phyloP scores from a whole-genome alignment of 2,797 vertebrate species.

The Enoplosus armatus region DNA sequence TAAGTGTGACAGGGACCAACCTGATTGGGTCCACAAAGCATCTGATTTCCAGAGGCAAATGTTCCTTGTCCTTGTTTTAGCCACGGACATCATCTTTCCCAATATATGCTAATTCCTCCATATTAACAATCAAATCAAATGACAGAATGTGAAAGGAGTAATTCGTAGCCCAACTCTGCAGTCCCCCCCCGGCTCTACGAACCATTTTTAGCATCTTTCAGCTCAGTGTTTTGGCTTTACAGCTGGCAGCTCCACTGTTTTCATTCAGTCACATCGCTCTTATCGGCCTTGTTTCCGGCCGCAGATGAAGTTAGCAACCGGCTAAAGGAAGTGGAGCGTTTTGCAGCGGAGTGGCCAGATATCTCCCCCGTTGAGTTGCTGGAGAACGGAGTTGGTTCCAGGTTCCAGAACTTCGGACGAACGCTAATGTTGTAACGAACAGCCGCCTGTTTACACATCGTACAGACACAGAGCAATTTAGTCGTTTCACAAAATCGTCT shows the following conservation, averaged over 20 bases:
- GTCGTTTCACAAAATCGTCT: too few relatives aligned
- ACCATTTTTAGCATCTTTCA: neutral
- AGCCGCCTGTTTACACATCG: too few relatives aligned
- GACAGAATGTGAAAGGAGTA: neutral
- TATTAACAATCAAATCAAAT: neutral
- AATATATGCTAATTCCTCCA: too few relatives aligned
- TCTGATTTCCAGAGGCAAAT: too few relatives aligned
- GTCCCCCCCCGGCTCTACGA: too few relatives aligned
- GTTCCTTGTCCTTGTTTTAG: too few relatives aligned
- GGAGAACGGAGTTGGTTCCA: neutral
- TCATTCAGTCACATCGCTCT: neutral
- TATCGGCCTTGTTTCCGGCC: neutral
- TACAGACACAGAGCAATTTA: too few relatives aligned
- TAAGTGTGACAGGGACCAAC: too few relatives aligned
- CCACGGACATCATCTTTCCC: too few relatives aligned
- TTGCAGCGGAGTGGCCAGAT: neutral
- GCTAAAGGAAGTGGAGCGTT: neutral
- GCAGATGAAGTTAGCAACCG: neutral
- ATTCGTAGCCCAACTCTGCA: neutral
- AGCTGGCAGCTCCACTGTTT: neutral
- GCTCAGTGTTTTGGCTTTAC: slow-evolving; percentile 3
- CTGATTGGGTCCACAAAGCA: too few relatives aligned
- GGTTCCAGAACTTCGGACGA: neutral
- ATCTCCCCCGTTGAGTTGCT: neutral
- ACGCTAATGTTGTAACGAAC: too few relatives aligned